Base-by-base conservation (phyloP, 2,113 vertebrate genomes). In the Hydrochoerus hydrochaeris region DNA sequence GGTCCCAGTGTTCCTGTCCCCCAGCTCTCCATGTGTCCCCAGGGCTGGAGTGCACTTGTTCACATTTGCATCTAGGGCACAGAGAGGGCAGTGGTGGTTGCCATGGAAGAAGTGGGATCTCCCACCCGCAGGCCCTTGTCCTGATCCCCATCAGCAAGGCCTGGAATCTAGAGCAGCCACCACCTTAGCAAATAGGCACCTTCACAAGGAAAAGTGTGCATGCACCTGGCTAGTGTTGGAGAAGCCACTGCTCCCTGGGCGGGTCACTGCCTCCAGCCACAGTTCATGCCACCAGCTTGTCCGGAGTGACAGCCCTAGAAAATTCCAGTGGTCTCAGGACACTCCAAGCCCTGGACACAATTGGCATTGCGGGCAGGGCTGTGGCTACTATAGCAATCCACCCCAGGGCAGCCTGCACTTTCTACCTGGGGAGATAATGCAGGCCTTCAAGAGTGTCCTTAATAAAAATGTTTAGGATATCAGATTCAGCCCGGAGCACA, bases 381-480 rank as follows among this genome's bases (percentile, higher is more conserved):
- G 12, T 0, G 0, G 10, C 19, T 0, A 22, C 84, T 97, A 80
- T 93, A 92, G 98, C 83, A 0, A 60, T 0, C 73, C 95, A 1
- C 94, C 58, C 54, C 93, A 16, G 73, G n/a, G 44, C 58, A 77
- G 60, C 32, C 71, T 26, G 41, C 85, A 52, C 58, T 90, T 35
- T 94, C 97, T 93, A 1, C 98, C 97, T 88, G 97, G 88, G 86
- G 98, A 41, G 97, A 97, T 97, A 97, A 98, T 90, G 87, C 62
- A 3, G 52, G 85, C 95, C 97, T 91, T 7, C 49, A 88, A 97
- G 96, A 97, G 91, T 1, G 75, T 84, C 71, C 17, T 93, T 97
- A 96, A 97, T 97, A 97, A 96, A 98, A 98, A 97, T 60, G 98
- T 95, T 98, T 97, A 95, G 89, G 96, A 69, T 96, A 96, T 94